Evolutionary conservation across 2,888 invertebrate species (phyloP).

Genomic region (Ceratothoa steindachneri): DNA sequence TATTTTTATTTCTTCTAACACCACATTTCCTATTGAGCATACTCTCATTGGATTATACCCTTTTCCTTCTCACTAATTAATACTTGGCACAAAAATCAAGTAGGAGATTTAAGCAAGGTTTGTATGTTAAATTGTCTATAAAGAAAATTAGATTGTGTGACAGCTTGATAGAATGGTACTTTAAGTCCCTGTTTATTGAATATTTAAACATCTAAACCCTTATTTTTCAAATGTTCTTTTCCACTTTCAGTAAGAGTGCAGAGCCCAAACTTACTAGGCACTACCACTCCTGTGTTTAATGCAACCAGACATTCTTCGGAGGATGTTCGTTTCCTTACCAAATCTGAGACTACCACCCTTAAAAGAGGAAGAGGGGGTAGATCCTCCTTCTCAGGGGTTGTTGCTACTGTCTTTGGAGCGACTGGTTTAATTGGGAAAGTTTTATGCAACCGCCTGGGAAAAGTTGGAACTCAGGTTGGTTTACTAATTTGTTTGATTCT

Average conservation of each 20-base stretch:
- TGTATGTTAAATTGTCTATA: no score
- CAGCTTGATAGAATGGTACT: no score
- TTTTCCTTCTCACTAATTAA: no score
- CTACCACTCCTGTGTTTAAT: not conserved
- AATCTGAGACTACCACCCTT: slow-evolving; percentile 55
- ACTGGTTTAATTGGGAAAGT: slow-evolving; percentile 84
- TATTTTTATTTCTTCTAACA: no score
- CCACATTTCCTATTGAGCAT: no score
- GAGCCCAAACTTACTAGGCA: not conserved
- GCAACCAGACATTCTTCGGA: slow-evolving; percentile 3
- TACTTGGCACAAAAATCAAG: no score
- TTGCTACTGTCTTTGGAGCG: slow-evolving; percentile 96
- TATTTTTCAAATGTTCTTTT: not conserved
- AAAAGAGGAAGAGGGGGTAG: slow-evolving; percentile 86
- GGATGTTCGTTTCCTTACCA: slow-evolving; percentile 41
- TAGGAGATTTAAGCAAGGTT: no score
- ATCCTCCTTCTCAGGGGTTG: slow-evolving; percentile 91
- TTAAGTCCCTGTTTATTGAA: no score
- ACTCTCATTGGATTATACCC: no score
- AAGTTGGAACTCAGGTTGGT: slow-evolving; percentile 71
- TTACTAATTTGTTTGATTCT: not conserved
- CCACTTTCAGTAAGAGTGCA: not conserved
- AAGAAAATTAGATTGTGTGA: no score
- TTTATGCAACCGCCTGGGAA: slow-evolving; percentile 84
- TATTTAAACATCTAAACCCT: no score